Evolutionary conservation across 2,113 vertebrate genomes (phyloP).

Genomic region (Eclectus roratus): DNA sequence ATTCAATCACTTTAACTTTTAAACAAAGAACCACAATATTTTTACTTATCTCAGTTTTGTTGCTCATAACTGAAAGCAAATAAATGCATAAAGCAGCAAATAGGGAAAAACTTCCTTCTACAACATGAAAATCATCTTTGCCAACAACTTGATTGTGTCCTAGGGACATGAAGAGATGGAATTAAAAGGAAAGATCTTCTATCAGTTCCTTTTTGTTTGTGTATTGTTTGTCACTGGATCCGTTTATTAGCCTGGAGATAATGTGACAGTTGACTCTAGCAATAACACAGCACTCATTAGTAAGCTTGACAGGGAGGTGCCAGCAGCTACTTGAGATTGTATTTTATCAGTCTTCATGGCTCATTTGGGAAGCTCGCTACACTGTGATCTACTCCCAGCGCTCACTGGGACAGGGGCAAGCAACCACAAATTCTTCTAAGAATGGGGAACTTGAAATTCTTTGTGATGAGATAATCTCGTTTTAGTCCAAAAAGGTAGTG

Average conservation of each 20-base stretch:
- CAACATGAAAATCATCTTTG: background rate
- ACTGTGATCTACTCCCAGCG: slow-evolving; percentile 34
- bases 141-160: slow-evolving; percentile 9
- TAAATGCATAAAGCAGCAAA: background rate
- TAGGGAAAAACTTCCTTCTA: background rate
- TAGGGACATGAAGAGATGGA: slow-evolving; percentile 12
- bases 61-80: background rate
- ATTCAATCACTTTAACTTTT: background rate
- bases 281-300: slow-evolving; percentile 75
- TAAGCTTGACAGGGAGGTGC: slow-evolving; percentile 77
- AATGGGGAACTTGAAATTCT: slow-evolving; percentile 38
- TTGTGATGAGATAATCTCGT: slow-evolving; percentile 1
- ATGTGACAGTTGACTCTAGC: slow-evolving; percentile 76
- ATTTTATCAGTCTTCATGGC: slow-evolving; percentile 77
- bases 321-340: slow-evolving; percentile 67
- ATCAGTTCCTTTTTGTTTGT: slow-evolving; percentile 67
- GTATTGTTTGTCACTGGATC: slow-evolving; percentile 70
- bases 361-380: slow-evolving; percentile 68
- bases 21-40: background rate
- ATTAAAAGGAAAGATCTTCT: slow-evolving; percentile 65
- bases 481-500: background rate
- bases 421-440: background rate
- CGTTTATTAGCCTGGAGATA: slow-evolving; percentile 74
- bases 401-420: slow-evolving; percentile 44
- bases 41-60: background rate